These are phyloP conservation scores for Rhodeus uyekii DNA, from an alignment of 2,797 vertebrate species.

Conservation along the genomic window DNA sequence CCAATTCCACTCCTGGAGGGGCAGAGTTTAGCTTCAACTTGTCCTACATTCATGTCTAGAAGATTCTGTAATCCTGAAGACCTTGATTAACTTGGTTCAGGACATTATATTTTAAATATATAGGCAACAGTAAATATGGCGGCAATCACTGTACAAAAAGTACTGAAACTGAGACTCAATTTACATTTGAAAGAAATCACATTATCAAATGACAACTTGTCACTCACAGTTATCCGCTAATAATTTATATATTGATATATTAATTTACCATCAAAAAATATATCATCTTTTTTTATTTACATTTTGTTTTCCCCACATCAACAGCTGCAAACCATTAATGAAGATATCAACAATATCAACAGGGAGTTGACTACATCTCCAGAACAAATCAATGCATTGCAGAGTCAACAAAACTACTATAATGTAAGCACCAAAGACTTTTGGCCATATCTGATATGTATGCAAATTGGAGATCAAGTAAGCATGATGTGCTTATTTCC, in stretches of 20 bases:
- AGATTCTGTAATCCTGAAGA: not conserved
- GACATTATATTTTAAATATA: not conserved
- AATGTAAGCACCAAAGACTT: not conserved
- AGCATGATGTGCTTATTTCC: not conserved
- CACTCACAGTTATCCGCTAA: no score
- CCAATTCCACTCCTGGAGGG: not conserved
- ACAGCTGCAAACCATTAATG: slow-evolving; percentile 15
- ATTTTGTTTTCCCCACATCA: not conserved
- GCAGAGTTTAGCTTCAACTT: not conserved
- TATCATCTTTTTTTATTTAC: no score
- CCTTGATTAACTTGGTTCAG: not conserved
- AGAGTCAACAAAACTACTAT: not conserved
- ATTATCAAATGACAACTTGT: not conserved
- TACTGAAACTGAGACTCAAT: not conserved
- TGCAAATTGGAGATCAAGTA: not conserved
- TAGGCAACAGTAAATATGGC: not conserved
- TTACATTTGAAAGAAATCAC: not conserved
- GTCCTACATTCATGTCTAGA: not conserved
- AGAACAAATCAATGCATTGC: not conserved
- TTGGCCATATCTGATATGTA: not conserved
- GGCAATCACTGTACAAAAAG: not conserved
- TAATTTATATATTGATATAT: not conserved
- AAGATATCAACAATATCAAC: not conserved
- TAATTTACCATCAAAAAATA: not conserved
- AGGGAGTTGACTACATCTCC: fast-evolving